Percentiles rank a stretch among this genome's conserved stretches.
Conservation (phyloP, 2,797 vertebrate species). For the Pangasius djambal region DNA sequence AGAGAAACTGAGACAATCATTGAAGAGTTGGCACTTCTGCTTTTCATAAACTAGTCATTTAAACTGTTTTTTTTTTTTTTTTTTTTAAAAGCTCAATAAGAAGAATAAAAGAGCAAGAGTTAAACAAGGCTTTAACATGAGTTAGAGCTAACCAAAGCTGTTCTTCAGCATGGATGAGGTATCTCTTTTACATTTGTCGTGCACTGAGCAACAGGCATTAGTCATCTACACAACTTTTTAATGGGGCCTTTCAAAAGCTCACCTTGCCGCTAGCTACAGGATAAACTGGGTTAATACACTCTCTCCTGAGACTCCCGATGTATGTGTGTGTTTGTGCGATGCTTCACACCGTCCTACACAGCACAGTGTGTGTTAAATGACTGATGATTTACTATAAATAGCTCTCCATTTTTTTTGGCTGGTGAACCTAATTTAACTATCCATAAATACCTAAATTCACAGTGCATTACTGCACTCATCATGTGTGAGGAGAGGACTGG, state of each 20-base stretch:
- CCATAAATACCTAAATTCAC: neutral
- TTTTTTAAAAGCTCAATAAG: neutral
- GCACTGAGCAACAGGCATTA: constrained; percentile 28
- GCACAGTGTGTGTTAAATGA: constrained; percentile 10
- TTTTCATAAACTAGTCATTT: neutral
- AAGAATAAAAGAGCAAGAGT: too few species aligned
- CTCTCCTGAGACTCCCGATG: constrained; percentile 26
- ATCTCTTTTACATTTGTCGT: neutral
- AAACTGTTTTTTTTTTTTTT: neutral
- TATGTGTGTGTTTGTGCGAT: constrained; percentile 11
- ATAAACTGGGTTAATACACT: constrained; percentile 59
- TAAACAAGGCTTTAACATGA: neutral
- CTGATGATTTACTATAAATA: constrained; percentile 25
- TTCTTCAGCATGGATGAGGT: neutral
- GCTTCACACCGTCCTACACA: neutral
- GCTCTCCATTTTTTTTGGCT: neutral
- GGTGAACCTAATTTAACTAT: constrained; percentile 14
- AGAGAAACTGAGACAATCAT: neutral
- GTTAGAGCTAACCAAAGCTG: neutral
- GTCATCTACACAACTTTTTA: constrained; percentile 42
- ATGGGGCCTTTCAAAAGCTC: constrained; percentile 45
- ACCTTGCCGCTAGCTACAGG: constrained; percentile 41
- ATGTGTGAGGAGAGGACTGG: neutral
- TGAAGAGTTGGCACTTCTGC: neutral
- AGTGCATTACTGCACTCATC: neutral